Evolutionary conservation across 2,888 invertebrate species (phyloP), one percentile per base, ranked within the genome.

Genomic region (Rhagonycha fulva): DNA sequence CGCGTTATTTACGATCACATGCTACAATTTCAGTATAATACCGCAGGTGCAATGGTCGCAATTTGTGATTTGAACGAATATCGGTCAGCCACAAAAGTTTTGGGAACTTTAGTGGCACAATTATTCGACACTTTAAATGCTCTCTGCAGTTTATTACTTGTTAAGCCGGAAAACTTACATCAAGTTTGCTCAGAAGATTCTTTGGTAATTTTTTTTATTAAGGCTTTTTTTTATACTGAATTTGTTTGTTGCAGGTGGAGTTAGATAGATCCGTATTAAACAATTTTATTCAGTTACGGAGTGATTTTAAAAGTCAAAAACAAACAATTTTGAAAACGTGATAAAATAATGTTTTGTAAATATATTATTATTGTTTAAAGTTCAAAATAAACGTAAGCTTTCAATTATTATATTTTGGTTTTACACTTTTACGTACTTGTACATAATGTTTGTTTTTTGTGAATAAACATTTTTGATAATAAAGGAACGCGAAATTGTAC

Each of bases 21-120:
- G 80, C 94, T 96, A 83, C 96, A 96, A 85, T 98, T 95, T 90
- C 96, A 97, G 86, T 98, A 97, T 85, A 98, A 96, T 87, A 96
- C 96, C 5, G 94, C 97, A 67, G 98, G 99, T 73, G 98, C 98
- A 0, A 97, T 99, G 96, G 94, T 97, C 86, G 97, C 96, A 2
- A 97, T 99, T 82, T 98, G 98, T 88, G 99, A 99, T 90, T 95
- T 99, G 82, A 98, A 98, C 84, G 98, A 98, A 88, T 99, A 99
- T 88, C 91, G 98, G 19, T 95, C 95, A 82, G 96, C 96, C 85
- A 94, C 93, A n/a, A 94, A 95, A 85, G 89, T 89, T 3, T 90
- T 93, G 72, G 93, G 96, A 9, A 90, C 94, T 3, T 89, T 96
- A 70, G 94, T 98, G 61, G 93, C 93, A 66, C 93, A 94, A 76